Conservation (phyloP, 2,888 invertebrate species). For the Scrobipalpa atriplicella region DNA sequence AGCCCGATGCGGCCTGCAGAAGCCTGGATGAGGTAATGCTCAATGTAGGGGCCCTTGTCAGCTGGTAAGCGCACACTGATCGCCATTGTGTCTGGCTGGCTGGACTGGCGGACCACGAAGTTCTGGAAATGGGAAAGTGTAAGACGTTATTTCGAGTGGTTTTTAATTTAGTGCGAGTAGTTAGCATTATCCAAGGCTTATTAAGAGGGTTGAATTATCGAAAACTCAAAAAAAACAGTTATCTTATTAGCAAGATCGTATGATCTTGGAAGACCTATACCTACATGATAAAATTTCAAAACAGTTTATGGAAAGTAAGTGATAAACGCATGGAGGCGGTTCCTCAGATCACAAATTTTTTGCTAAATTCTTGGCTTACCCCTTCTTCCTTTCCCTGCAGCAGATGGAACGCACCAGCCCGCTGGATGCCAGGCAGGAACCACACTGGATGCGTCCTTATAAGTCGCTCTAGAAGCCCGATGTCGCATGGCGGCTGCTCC, state of each 20-base stretch:
- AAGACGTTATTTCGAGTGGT: no score
- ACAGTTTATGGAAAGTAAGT: no score
- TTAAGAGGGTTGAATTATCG: no score
- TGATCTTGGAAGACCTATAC: no score
- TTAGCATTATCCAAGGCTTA: no score
- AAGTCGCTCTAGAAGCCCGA: slow-evolving; percentile 92
- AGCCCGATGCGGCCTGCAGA: slow-evolving; percentile 91
- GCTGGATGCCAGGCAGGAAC: slow-evolving; percentile 96
- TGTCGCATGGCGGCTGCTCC: slow-evolving; percentile 91
- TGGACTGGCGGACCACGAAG: slow-evolving; percentile 97
- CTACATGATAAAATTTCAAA: no score
- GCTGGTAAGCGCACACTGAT: slow-evolving; percentile 94
- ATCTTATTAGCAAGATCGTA: no score
- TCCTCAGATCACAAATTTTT: no score
- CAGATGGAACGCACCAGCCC: slow-evolving; percentile 96
- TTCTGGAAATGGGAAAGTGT: slow-evolving; percentile 83
- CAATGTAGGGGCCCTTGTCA: slow-evolving; percentile 95
- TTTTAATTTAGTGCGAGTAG: not conserved
- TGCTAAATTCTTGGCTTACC: slow-evolving; percentile 77
- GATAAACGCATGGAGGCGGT: no score
- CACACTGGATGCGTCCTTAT: slow-evolving; percentile 97
- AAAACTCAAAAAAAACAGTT: no score
- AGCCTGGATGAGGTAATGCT: slow-evolving; percentile 97
- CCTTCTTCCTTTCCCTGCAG: slow-evolving; percentile 97
- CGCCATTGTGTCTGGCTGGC: slow-evolving; percentile 97